Evolutionary conservation across 2,113 vertebrate species (phyloP), one percentile per base, ranked within the genome.

Genomic region (Erpornis zantholeuca): DNA sequence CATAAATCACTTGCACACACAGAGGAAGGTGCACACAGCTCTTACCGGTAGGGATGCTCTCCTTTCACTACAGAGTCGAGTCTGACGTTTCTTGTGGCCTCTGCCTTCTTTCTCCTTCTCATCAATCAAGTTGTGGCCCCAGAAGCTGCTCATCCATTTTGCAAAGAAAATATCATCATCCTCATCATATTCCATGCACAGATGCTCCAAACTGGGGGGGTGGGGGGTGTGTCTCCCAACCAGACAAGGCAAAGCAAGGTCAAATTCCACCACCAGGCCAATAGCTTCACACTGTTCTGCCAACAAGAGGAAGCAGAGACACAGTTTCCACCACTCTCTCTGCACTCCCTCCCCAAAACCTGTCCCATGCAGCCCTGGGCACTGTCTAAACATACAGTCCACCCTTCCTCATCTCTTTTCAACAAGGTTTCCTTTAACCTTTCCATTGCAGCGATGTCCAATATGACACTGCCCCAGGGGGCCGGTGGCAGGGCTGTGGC

Each of bases 71-170:
- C 96, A 91, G 4, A 54, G 38, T 54, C 50, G 97, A 16, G 94
- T 44, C 57, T 98, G 92, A 63, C 72, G 96, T 89, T 98, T 98
- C 96, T 97, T 98, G 68, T 98, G 97, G 86, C 97, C 90, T 94
- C 97, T 98, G 47, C 97, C 92, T 21, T 98, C 98, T 81, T 97
- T 98, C 86, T 97, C 91, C 15, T 95, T 93, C 57, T 98, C 98
- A 10, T 98, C 94, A 0, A 97, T 97, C 65, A 98, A 97, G 53
- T 97, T 98, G 76, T 99, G 99, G 53, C 99, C 99, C 99, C 99
- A 99, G 97, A 98, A 99, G 87, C 99, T 99, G 95, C 99, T 99
- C 99, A 99, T 99, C 99, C 99, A 99, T 91, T 99, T 99, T 84
- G 99, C 99, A 97, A 99, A 99, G 95, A 98, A 99, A 14, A 99